Evolutionary conservation across 2,888 invertebrate genomes (phyloP).

Genomic region (Agriotes lineatus): DNA sequence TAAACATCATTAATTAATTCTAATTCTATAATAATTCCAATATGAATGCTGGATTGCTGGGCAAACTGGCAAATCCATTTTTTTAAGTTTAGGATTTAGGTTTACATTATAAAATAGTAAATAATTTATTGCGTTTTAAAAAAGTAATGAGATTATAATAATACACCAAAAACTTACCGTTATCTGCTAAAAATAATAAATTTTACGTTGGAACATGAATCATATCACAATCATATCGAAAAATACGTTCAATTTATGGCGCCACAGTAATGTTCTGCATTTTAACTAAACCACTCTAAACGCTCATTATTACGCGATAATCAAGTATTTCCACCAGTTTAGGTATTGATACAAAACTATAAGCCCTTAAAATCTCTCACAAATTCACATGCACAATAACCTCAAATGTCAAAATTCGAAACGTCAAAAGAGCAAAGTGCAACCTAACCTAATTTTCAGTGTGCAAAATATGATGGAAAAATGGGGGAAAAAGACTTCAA

Average conservation of each 20-base stretch:
- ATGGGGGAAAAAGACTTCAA: slow-evolving; percentile 9
- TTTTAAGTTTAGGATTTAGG: no score
- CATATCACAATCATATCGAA: slow-evolving; percentile 1
- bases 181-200: neutral
- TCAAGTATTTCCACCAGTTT: no score
- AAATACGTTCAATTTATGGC: neutral
- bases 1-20: neutral
- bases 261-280: no score
- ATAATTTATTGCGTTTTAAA: neutral
- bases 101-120: no score
- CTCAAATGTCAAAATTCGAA: neutral
- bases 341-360: no score
- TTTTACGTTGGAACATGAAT: slow-evolving; percentile 2
- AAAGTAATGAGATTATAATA: neutral
- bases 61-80: no score
- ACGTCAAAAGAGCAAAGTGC: neutral
- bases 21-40: no score
- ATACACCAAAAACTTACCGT: neutral
- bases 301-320: no score
- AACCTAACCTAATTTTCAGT: slow-evolving; percentile 17
- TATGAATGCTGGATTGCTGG: no score
- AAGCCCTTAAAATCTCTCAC: no score
- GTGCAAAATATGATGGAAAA: neutral
- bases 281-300: no score
- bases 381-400: neutral